A percentile compares a stretch with the other conserved stretches of the same genome.
These are phyloP conservation scores for Leptura quadrifasciata DNA, from an alignment of 2,888 invertebrate genomes.

Conservation along the genomic window DNA sequence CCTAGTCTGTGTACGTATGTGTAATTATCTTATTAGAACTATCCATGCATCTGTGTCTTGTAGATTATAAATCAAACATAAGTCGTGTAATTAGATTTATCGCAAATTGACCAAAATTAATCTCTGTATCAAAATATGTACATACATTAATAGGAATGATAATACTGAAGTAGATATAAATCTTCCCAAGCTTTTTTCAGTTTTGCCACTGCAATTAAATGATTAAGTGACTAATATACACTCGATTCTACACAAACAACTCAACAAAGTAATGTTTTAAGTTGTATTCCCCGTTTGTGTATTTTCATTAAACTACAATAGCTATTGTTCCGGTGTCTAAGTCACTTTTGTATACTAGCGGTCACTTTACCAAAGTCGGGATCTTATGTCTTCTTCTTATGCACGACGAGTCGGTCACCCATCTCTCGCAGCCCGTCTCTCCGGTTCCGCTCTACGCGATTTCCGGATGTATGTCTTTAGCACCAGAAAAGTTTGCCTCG, in stretches of 20 bases:
- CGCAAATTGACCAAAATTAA: background rate
- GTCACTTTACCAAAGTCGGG: constrained; percentile 32
- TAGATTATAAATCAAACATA: no score
- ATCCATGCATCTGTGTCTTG: no score
- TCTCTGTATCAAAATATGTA: background rate
- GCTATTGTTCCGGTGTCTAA: constrained; percentile 59
- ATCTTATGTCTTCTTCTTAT: constrained; percentile 34
- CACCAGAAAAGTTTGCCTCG: constrained; percentile 28
- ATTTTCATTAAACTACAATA: constrained; percentile 41
- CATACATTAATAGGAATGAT: background rate
- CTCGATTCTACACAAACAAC: background rate
- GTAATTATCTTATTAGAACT: no score
- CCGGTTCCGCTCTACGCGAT: constrained; percentile 58
- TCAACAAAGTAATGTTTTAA: constrained; percentile 14
- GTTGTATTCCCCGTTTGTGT: constrained; percentile 12
- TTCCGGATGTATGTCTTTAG: constrained; percentile 49
- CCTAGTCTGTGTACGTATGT: no score
- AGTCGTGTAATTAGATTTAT: no score
- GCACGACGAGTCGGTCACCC: background rate
- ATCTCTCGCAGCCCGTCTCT: constrained; percentile 34
- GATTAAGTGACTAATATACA: constrained; percentile 24
- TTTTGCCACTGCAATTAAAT: constrained; percentile 13
- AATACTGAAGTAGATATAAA: background rate
- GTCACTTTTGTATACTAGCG: constrained; percentile 50
- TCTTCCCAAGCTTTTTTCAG: constrained; percentile 13